Percentiles rank a stretch among this genome's conserved stretches.
Evolutionary conservation across 1,140 invertebrate genomes (phyloP).

Genomic region (Saccostrea echinata): DNA sequence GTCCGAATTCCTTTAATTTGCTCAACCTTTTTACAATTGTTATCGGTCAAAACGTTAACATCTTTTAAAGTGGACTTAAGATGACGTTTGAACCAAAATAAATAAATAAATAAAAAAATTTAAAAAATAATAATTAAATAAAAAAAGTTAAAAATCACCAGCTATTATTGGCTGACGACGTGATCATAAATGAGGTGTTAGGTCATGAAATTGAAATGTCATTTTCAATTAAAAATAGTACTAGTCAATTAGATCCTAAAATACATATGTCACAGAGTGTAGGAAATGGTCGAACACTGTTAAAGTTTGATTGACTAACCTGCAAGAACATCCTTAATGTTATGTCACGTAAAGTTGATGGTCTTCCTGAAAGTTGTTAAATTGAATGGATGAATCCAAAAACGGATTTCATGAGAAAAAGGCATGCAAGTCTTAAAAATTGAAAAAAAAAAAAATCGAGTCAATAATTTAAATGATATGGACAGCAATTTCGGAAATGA

Average conservation of each 20-base stretch:
- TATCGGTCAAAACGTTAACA: background rate
- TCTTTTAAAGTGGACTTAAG: background rate
- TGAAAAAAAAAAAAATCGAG: no score
- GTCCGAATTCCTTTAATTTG: background rate
- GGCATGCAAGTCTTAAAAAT: no score
- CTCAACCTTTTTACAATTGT: background rate
- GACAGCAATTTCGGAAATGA: no score
- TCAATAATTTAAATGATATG: no score
- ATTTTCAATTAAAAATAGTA: constrained; percentile 14
- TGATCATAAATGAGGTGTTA: no score
- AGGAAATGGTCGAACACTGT: background rate
- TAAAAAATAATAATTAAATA: no score
- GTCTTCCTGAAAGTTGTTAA: constrained; percentile 29
- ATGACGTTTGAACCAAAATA: background rate
- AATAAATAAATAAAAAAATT: background rate
- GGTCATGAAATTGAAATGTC: background rate
- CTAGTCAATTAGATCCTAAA: constrained; percentile 3
- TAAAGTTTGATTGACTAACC: background rate
- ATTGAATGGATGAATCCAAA: background rate
- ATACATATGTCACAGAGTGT: background rate
- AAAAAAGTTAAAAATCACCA: background rate
- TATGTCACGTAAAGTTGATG: background rate
- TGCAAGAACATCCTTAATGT: background rate
- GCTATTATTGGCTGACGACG: background rate
- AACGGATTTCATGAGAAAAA: no score